Percentiles rank a stretch among this genome's conserved stretches.
These are phyloP conservation scores for Charanyca ferruginea DNA, from an alignment of 2,888 invertebrate species.

Conservation along the genomic window DNA sequence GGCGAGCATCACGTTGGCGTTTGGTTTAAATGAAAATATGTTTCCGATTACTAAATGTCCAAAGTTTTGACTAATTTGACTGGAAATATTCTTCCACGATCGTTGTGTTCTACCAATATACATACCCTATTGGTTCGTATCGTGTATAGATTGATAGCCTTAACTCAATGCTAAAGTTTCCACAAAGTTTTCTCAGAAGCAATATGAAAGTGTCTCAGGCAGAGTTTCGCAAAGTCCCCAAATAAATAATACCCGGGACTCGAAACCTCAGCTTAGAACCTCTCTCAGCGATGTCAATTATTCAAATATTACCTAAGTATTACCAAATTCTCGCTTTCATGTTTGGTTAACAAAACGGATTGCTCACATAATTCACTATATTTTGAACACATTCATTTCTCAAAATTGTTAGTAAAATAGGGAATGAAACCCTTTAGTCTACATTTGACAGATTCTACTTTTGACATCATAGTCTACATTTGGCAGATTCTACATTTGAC, in stretches of 20 bases:
- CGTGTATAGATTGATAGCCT: neutral
- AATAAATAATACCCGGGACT: constrained; percentile 52
- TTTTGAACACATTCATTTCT: no score
- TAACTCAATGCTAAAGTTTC: constrained; percentile 30
- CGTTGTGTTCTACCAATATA: neutral
- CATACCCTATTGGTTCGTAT: neutral
- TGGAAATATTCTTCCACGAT: neutral
- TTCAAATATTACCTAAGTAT: constrained; percentile 67
- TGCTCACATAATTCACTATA: constrained; percentile 2
- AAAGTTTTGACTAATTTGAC: neutral
- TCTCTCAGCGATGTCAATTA: constrained; percentile 64
- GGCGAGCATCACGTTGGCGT: constrained; percentile 11
- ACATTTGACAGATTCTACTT: no score
- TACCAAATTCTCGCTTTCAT: constrained; percentile 38
- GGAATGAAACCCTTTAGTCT: no score
- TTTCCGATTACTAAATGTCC: neutral
- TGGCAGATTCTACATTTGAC: no score
- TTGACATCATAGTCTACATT: no score
- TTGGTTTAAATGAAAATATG: neutral
- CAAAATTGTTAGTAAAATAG: neutral
- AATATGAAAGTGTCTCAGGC: constrained; percentile 32
- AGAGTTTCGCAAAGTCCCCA: constrained; percentile 42
- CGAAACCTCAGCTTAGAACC: constrained; percentile 26
- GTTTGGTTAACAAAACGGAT: constrained; percentile 29
- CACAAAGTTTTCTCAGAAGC: constrained; percentile 28